Conservation (phyloP, 2,113 vertebrate genomes). For the Dipodomys spectabilis region DNA sequence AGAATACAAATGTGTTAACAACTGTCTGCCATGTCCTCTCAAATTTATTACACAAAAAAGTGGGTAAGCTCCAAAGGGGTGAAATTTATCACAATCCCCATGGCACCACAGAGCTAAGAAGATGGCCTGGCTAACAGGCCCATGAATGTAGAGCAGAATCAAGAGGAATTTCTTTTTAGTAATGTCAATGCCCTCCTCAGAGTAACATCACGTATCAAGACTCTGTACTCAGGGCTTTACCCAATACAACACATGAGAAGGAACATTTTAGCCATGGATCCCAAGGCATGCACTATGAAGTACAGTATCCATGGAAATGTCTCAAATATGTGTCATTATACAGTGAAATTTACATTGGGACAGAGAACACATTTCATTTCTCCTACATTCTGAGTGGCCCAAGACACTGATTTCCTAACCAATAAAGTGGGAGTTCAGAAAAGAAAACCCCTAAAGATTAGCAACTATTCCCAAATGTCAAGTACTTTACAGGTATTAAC, state of each 20-base stretch:
- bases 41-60: not conserved
- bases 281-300: not conserved
- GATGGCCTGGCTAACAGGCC: not conserved
- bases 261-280: not conserved
- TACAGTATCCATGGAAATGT: not conserved
- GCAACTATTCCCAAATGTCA: not conserved
- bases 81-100: constrained; percentile 7
- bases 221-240: not conserved
- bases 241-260: not conserved
- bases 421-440: not conserved
- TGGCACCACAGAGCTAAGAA: constrained; percentile 2
- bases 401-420: constrained; percentile 8
- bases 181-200: not conserved
- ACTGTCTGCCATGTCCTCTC: not conserved
- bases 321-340: constrained; percentile 8
- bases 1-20: not conserved
- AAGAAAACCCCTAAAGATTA: constrained; percentile 43
- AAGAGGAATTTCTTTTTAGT: not conserved
- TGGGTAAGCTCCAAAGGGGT: not conserved
- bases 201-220: not conserved
- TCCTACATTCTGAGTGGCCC: not conserved
- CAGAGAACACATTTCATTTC: not conserved
- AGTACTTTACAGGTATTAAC: not conserved
- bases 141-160: not conserved
- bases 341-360: not conserved